Evolutionary conservation across 2,888 invertebrate genomes (phyloP).

Genomic region (Panopea generosa): DNA sequence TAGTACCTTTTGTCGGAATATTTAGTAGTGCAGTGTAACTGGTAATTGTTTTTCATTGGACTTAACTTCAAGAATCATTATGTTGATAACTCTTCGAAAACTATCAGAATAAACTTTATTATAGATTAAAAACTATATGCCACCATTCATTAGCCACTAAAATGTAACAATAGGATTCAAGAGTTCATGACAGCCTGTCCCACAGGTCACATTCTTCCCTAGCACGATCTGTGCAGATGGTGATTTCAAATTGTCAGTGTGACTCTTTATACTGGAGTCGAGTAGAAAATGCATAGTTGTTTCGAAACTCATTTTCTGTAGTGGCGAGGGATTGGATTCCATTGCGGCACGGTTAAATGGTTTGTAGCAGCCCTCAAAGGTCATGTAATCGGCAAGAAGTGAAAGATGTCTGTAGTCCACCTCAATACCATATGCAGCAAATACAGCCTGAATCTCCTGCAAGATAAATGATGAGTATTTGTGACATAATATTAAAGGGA

Average conservation of each 20-base stretch:
- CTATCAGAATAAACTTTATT: too few relatives aligned
- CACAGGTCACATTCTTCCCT: constrained; percentile 92
- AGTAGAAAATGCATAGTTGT: constrained; percentile 94
- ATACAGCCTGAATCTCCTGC: constrained; percentile 96
- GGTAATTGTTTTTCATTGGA: too few relatives aligned
- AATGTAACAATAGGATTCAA: constrained; percentile 58
- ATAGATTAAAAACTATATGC: too few relatives aligned
- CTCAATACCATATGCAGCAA: constrained; percentile 97
- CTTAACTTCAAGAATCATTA: too few relatives aligned
- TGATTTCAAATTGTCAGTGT: constrained; percentile 91
- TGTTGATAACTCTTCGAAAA: too few relatives aligned
- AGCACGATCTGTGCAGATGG: constrained; percentile 95
- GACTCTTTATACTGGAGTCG: constrained; percentile 90
- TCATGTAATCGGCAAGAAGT: constrained; percentile 99
- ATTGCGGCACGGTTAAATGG: constrained; percentile 97
- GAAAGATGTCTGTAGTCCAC: constrained; percentile 97
- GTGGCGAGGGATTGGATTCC: constrained; percentile 94
- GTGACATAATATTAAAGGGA: too few relatives aligned
- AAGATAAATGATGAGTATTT: too few relatives aligned
- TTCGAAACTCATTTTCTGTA: constrained; percentile 99
- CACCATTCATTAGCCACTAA: too few relatives aligned
- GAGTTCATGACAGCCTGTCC: constrained; percentile 92
- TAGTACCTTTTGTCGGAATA: too few relatives aligned
- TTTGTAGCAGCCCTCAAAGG: constrained; percentile 94
- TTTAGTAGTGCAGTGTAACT: too few relatives aligned